Conservation (phyloP, 2,797 vertebrate genomes). For the Clarias fuscus region DNA sequence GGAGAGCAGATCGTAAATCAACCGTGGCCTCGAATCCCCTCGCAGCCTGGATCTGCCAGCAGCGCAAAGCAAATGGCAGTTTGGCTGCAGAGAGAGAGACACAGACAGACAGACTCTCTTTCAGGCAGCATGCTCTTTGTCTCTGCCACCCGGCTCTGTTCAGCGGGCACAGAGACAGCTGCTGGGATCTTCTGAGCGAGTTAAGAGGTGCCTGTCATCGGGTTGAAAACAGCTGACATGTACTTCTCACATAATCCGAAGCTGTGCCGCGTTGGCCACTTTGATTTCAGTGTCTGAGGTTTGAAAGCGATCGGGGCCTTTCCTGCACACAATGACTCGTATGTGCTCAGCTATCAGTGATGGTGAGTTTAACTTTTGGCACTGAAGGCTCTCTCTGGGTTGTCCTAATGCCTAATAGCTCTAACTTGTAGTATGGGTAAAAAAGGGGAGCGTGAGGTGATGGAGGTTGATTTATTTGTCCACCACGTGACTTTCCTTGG, state of each 20-base stretch:
- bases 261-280: slow-evolving; percentile 40
- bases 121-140: slow-evolving; percentile 31
- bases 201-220: slow-evolving; percentile 67
- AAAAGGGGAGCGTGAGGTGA: slow-evolving; percentile 45
- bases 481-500: neutral
- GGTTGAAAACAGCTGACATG: slow-evolving; percentile 58
- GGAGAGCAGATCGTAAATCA: slow-evolving; percentile 67
- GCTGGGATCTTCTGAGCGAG: slow-evolving; percentile 57
- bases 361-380: slow-evolving; percentile 34
- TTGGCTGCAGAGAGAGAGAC: slow-evolving; percentile 23
- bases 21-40: slow-evolving; percentile 58
- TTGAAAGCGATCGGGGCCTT: slow-evolving; percentile 50
- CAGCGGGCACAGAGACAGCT: slow-evolving; percentile 58
- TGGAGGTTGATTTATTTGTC: slow-evolving; percentile 41
- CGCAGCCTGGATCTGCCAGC: slow-evolving; percentile 58
- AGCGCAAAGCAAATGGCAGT: slow-evolving; percentile 48
- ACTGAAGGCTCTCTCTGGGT: slow-evolving; percentile 26
- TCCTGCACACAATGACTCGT: slow-evolving; percentile 57
- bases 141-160: slow-evolving; percentile 30
- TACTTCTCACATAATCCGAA: slow-evolving; percentile 47
- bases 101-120: slow-evolving; percentile 50
- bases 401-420: slow-evolving; percentile 39
- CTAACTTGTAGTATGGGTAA: slow-evolving; percentile 43
- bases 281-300: slow-evolving; percentile 52
- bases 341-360: slow-evolving; percentile 43